Evolutionary conservation across 2,888 invertebrate genomes (phyloP).

Genomic region (Nomada lathburiana): DNA sequence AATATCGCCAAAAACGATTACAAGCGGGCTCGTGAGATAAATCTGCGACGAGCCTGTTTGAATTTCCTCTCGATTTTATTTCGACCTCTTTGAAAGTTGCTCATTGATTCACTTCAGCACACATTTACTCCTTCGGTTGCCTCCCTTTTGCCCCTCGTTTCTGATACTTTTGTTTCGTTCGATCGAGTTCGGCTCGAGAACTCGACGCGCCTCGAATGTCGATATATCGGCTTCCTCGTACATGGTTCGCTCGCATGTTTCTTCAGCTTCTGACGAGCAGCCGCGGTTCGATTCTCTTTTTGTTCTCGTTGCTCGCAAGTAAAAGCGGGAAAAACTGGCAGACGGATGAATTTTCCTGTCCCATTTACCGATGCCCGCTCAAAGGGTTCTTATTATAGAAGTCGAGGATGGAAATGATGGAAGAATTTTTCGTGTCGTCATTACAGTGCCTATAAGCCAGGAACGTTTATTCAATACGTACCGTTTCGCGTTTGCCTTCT

Average conservation of each 20-base stretch:
- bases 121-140: conserved; percentile 28
- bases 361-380: conserved; percentile 12
- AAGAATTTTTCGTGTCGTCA: background rate
- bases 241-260: conserved; percentile 3
- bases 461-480: background rate
- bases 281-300: conserved; percentile 35
- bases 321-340: background rate
- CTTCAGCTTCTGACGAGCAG: conserved; percentile 29
- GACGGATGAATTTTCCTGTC: conserved; percentile 30
- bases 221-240: conserved; percentile 29
- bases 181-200: conserved; percentile 34
- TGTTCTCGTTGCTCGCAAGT: conserved; percentile 11
- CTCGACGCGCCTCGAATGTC: conserved; percentile 23
- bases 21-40: conserved; percentile 2
- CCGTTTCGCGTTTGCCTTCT: background rate
- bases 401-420: background rate
- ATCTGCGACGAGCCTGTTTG: conserved; percentile 56
- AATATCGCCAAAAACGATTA: no score
- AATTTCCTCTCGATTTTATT: conserved; percentile 65
- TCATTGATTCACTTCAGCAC: conserved; percentile 59
- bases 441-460: no score
- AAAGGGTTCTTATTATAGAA: conserved; percentile 6
- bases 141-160: conserved; percentile 36
- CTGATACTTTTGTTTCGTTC: conserved; percentile 54
- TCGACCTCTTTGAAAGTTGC: conserved; percentile 60